Evolutionary conservation across 2,113 vertebrate species (phyloP).

Genomic region (Chaetodon auriga): DNA sequence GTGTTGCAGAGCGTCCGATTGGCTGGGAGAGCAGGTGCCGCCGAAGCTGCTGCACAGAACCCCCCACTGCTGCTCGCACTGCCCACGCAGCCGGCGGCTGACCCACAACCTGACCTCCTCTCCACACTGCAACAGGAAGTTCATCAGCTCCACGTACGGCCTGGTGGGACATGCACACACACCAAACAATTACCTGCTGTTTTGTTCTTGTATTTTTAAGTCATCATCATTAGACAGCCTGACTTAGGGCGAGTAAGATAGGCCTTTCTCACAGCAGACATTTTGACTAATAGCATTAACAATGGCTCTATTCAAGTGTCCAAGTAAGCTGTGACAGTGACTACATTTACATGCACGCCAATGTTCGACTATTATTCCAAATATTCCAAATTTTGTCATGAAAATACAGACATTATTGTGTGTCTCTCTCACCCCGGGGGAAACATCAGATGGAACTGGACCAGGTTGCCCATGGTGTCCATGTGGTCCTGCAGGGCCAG

Average conservation of each 20-base stretch:
- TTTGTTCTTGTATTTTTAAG: not conserved
- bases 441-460: slow-evolving; percentile 95
- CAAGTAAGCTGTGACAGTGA: not conserved
- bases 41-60: slow-evolving; percentile 90
- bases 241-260: too few relatives aligned
- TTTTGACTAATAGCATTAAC: too few relatives aligned
- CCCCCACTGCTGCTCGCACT: slow-evolving; percentile 95
- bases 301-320: too few relatives aligned
- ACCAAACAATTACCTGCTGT: not conserved
- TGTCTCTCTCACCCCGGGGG: slow-evolving; percentile 91
- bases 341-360: not conserved
- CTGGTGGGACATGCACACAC: slow-evolving; percentile 69
- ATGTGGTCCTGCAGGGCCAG: slow-evolving; percentile 89
- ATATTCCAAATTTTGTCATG: too few relatives aligned
- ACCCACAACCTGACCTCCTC: slow-evolving; percentile 90
- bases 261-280: too few relatives aligned
- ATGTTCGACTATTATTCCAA: too few relatives aligned
- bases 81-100: slow-evolving; percentile 85
- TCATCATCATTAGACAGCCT: too few relatives aligned
- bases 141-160: slow-evolving; percentile 94
- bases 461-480: slow-evolving; percentile 93
- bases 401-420: not conserved
- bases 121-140: slow-evolving; percentile 92
- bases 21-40: slow-evolving; percentile 84
- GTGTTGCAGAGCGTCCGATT: slow-evolving; percentile 14